Percentiles rank a stretch among this genome's conserved stretches.
phyloP scores from a whole-genome alignment of 92 coral and sea anemone genomes.

The Blastomussa wellsi region DNA sequence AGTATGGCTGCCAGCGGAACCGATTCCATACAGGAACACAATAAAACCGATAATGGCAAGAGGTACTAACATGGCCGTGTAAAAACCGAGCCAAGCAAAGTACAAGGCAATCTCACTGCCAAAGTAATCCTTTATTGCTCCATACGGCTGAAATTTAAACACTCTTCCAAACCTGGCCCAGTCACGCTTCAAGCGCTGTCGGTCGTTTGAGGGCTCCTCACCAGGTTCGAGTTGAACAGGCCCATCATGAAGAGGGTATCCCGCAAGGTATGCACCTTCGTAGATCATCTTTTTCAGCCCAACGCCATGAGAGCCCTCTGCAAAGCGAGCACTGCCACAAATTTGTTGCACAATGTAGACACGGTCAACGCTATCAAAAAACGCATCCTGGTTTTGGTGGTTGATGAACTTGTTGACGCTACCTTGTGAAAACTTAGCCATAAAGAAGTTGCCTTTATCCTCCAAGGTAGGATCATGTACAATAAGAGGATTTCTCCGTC shows the following conservation, averaged over 20 bases:
- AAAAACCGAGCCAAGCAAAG: constrained; percentile 96
- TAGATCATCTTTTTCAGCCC: constrained; percentile 72
- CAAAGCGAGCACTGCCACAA: constrained; percentile 66
- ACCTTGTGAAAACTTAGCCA: constrained; percentile 69
- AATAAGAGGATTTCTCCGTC: constrained; percentile 68
- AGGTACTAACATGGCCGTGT: constrained; percentile 88
- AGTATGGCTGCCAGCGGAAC: constrained; percentile 61
- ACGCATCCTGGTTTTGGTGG: constrained; percentile 56
- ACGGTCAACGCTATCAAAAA: constrained; percentile 60
- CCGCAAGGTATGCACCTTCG: constrained; percentile 67
- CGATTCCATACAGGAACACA: constrained; percentile 90
- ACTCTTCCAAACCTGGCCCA: constrained; percentile 91
- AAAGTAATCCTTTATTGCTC: constrained; percentile 78
- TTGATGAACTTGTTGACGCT: constrained; percentile 54
- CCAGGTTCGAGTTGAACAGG: constrained; percentile 51
- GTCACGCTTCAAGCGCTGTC: constrained; percentile 80
- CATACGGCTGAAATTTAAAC: constrained; percentile 87
- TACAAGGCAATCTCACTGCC: constrained; percentile 85
- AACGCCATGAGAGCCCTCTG: constrained; percentile 63
- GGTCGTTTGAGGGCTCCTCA: constrained; percentile 63
- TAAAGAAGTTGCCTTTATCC: constrained; percentile 65
- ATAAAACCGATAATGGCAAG: constrained; percentile 77
- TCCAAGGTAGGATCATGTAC: constrained; percentile 57
- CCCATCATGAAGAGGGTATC: constrained; percentile 84
- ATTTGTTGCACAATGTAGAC: constrained; percentile 65